Percentiles rank a stretch among this genome's conserved stretches.
Conservation (phyloP, 2,113 vertebrate species). For the Egretta garzetta region DNA sequence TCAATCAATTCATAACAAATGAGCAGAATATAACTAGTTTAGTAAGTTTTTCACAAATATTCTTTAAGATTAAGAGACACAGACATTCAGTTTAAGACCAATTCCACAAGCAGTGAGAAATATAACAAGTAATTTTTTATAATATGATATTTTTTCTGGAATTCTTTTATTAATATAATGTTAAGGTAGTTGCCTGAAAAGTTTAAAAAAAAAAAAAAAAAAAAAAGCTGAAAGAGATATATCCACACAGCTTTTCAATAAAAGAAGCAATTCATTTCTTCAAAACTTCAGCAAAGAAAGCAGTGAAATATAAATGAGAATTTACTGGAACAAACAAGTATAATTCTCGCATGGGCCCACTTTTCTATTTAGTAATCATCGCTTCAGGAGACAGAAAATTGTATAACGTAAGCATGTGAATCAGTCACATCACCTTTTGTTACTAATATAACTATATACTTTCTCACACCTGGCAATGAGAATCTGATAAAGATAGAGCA, state of each 20-base stretch:
- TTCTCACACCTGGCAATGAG: background rate
- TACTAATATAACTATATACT: background rate
- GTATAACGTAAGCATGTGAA: background rate
- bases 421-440: background rate
- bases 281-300: background rate
- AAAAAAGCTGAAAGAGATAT: background rate
- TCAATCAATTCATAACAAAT: background rate
- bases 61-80: background rate
- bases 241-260: background rate
- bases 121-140: background rate
- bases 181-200: background rate
- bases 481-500: background rate
- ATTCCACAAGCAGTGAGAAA: background rate
- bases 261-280: background rate
- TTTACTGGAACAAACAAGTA: background rate
- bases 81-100: background rate
- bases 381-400: background rate
- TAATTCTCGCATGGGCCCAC: background rate
- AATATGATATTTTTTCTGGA: background rate
- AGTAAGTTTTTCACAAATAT: background rate
- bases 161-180: background rate
- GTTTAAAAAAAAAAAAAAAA: no score
- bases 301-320: background rate
- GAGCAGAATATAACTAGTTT: background rate
- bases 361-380: background rate